A percentile compares a stretch with the other conserved stretches of the same genome.
Evolutionary conservation across 2,797 vertebrate genomes (phyloP).

Genomic region (Antennarius maculatus): DNA sequence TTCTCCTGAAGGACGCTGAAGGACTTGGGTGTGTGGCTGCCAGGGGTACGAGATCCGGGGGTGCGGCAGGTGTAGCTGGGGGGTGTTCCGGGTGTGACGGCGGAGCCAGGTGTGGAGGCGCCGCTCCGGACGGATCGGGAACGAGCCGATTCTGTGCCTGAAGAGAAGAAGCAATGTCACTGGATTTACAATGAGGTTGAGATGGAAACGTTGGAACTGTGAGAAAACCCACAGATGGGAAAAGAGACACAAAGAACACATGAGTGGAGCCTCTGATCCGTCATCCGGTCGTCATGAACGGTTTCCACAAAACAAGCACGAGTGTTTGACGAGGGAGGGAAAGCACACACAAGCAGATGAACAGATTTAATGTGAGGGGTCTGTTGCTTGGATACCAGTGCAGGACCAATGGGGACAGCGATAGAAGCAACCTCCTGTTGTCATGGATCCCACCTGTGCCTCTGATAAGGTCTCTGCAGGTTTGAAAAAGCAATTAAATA

Average conservation of each 20-base stretch:
- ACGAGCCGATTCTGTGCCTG: slow-evolving; percentile 90
- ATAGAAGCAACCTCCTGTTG: slow-evolving; percentile 17
- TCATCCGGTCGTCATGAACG: slow-evolving; percentile 17
- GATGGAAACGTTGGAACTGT: not conserved
- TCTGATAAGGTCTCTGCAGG: slow-evolving; percentile 14
- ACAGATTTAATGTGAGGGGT: slow-evolving; percentile 6
- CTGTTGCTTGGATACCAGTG: slow-evolving; percentile 60
- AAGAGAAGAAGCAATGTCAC: not conserved
- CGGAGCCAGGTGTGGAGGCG: slow-evolving; percentile 91
- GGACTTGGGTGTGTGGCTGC: slow-evolving; percentile 90
- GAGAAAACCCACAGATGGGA: not conserved
- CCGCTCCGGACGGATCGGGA: slow-evolving; percentile 92
- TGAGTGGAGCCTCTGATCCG: not conserved
- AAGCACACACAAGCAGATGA: slow-evolving; percentile 37
- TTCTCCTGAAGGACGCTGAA: slow-evolving; percentile 92
- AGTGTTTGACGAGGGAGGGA: slow-evolving; percentile 26
- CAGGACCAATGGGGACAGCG: slow-evolving; percentile 8
- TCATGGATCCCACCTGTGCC: slow-evolving; percentile 31
- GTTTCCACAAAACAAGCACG: slow-evolving; percentile 48
- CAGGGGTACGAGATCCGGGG: slow-evolving; percentile 92
- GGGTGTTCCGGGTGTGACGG: slow-evolving; percentile 92
- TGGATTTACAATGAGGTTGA: not conserved
- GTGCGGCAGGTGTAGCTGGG: slow-evolving; percentile 94
- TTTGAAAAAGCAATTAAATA: not conserved
- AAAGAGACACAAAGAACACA: not conserved